Percentiles rank a stretch among this genome's conserved stretches.
phyloP scores from a whole-genome alignment of 2,797 vertebrate species.

The Eulemur mongoz region DNA sequence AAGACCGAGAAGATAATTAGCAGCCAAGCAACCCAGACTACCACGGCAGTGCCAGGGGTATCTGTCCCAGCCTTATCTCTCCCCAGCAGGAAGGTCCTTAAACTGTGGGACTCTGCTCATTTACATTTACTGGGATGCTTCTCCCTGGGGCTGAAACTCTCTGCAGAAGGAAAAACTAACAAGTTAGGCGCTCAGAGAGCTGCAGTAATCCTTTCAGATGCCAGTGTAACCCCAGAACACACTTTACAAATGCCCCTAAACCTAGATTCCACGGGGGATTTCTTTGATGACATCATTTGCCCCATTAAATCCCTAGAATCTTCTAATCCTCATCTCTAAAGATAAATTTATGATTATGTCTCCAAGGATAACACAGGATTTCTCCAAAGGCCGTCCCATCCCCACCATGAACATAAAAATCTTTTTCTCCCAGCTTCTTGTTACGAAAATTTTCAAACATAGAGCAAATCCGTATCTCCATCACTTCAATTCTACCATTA shows the following conservation, averaged over 20 bases:
- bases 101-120: not conserved
- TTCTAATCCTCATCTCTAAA: constrained; percentile 5
- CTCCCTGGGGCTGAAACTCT: not conserved
- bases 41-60: not conserved
- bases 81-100: constrained; percentile 1
- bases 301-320: not conserved
- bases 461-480: not conserved
- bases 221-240: not conserved
- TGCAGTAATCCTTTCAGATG: not conserved
- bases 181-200: not conserved
- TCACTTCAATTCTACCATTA: not conserved
- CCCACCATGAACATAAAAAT: not conserved
- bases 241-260: not conserved
- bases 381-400: not conserved
- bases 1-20: not conserved
- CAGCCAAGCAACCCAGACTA: not conserved
- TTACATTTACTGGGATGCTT: not conserved
- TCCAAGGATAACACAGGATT: not conserved
- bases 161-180: not conserved
- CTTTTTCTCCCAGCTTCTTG: not conserved
- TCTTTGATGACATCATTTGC: not conserved
- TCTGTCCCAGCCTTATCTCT: not conserved
- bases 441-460: not conserved
- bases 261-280: not conserved
- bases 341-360: not conserved